Evolutionary conservation across 2,888 invertebrate genomes (phyloP), one percentile per base, ranked within the genome.

Genomic region (Vanessa cardui): DNA sequence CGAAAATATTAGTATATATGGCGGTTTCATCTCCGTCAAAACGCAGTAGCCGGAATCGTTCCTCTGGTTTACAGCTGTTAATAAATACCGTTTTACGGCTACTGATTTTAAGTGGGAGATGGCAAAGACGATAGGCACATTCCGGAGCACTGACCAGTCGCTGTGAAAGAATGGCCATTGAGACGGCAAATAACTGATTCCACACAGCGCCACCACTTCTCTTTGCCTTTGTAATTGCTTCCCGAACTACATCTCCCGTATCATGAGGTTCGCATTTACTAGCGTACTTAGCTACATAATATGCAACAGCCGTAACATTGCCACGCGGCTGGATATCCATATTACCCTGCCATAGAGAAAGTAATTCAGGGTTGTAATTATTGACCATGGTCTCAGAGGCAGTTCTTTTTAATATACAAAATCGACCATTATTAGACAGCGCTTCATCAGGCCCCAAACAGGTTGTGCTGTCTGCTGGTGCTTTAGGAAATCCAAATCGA

Each of bases 101-200:
- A 6, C 20, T 64, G 64, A 73, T 74, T 71, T 76, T 78, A 6
- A 79, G 58, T 0, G 72, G 74, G 47, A 78, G 74, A 76, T 80
- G 76, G 16, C 79, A 82, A 9, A 81, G 64, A 39, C 80, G 67
- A 54, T 77, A 81, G 56, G 79, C 81, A n/a, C 72, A 76, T 79
- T 80, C 79, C 0, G 73, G 71, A 0, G 78, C 80, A 47, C 76
- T 78, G 1, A 81, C 76, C 9, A 77, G 6, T 6, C 79, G 71
- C 74, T 78, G 78, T 33, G 0, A 46, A 15, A 79, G 60, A 64
- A 80, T 79, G 0, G 76, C 61, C 77, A 79, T 79, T 58, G 76
- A 72, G 0, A 80, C 75, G 15, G 75, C 9, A 52, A 79, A 79
- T 1, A 78, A 68, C 49, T 79, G 76, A 6, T 73, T 50, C 75